Conservation (phyloP, 2,797 vertebrate genomes). For the Tadarida brasiliensis region DNA sequence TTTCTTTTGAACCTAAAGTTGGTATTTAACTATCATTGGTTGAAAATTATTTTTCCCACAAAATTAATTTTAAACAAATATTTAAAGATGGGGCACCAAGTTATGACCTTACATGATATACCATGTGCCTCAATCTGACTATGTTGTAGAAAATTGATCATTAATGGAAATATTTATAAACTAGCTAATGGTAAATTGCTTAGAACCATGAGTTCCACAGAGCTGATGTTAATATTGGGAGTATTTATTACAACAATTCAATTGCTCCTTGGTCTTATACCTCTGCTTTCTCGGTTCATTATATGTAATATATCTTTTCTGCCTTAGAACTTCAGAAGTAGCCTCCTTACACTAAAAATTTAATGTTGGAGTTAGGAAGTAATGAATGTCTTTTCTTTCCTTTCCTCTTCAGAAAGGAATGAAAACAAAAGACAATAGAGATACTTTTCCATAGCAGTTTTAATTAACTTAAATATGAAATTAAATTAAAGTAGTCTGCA, state of each 20-base stretch:
- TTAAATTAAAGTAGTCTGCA: background rate
- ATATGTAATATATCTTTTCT: background rate
- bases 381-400: background rate
- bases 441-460: constrained; percentile 1
- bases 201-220: background rate
- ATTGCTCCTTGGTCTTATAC: background rate
- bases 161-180: background rate
- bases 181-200: background rate
- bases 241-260: background rate
- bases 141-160: constrained; percentile 12
- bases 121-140: background rate
- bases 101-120: background rate
- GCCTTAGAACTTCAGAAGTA: background rate
- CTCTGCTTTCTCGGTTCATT: background rate
- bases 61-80: constrained; percentile 1
- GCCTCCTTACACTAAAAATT: background rate
- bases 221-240: background rate
- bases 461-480: constrained; percentile 31
- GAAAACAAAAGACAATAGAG: constrained; percentile 25
- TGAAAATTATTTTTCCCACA: background rate
- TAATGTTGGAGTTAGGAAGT: background rate
- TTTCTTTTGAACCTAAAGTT: constrained; percentile 6
- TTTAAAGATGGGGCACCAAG: background rate
- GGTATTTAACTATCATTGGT: background rate
- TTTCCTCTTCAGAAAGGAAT: constrained; percentile 18